A percentile compares a stretch with the other conserved stretches of the same genome.
Evolutionary conservation across 2,113 vertebrate genomes (phyloP).

Genomic region (Noctilio leporinus): DNA sequence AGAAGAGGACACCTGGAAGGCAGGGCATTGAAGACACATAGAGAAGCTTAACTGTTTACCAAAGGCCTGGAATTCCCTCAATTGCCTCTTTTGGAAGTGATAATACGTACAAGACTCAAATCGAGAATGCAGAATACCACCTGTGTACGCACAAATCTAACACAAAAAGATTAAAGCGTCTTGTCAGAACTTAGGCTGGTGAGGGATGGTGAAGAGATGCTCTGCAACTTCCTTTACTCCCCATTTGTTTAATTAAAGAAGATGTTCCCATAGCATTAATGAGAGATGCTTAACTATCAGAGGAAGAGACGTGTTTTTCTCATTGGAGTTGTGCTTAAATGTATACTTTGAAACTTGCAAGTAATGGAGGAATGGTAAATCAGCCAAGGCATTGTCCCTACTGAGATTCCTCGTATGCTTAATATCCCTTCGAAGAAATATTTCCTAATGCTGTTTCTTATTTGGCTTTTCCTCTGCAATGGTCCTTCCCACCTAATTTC

Average conservation of each 20-base stretch:
- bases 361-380: not conserved
- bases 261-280: slow-evolving; percentile 1
- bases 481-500: not conserved
- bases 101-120: not conserved
- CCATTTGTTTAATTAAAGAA: slow-evolving; percentile 54
- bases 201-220: slow-evolving; percentile 7
- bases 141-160: not conserved
- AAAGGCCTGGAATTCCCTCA: not conserved
- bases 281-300: slow-evolving; percentile 37
- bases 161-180: slow-evolving; percentile 38
- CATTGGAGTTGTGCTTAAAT: slow-evolving; percentile 38
- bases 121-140: not conserved
- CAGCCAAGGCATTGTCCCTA: not conserved
- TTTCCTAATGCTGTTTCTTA: not conserved
- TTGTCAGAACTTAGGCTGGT: not conserved
- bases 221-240: slow-evolving; percentile 36
- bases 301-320: slow-evolving; percentile 15
- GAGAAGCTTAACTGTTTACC: not conserved
- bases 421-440: slow-evolving; percentile 28
- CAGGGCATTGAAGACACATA: not conserved
- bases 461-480: not conserved
- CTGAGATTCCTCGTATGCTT: not conserved
- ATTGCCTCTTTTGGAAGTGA: not conserved
- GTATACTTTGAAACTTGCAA: not conserved
- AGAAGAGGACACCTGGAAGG: slow-evolving; percentile 82